A percentile compares a stretch with the other conserved stretches of the same genome.
Conservation (phyloP, 1,140 invertebrate genomes). For the Papilio polytes region DNA sequence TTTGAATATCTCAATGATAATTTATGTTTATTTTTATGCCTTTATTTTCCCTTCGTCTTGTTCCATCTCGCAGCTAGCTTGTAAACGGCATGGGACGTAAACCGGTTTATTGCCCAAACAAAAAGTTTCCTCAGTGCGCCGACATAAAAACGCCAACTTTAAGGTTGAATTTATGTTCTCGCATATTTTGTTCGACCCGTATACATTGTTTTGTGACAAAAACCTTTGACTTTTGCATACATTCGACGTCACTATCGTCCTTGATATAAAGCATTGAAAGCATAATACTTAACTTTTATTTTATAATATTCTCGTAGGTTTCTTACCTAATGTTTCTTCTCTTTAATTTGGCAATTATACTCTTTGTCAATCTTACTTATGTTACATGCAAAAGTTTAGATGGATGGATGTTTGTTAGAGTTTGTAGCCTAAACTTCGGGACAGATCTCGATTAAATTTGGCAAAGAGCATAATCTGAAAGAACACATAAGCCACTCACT, state of each 20-base stretch:
- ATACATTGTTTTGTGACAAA: constrained; percentile 33
- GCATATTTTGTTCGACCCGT: constrained; percentile 29
- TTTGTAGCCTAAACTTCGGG: too few relatives aligned
- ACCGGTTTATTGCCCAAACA: constrained; percentile 34
- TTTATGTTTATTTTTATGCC: neutral
- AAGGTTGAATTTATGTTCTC: constrained; percentile 31
- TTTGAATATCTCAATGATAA: neutral
- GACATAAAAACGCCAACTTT: constrained; percentile 34
- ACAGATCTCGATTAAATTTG: too few relatives aligned
- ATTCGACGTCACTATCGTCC: neutral
- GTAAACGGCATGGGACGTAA: constrained; percentile 31
- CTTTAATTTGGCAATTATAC: neutral
- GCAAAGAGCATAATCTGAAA: too few relatives aligned
- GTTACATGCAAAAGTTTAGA: too few relatives aligned
- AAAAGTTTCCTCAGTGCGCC: constrained; percentile 19
- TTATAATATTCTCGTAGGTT: neutral
- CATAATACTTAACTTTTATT: neutral
- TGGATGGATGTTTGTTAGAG: too few relatives aligned
- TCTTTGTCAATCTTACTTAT: neutral
- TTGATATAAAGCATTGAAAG: neutral
- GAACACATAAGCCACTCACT: too few relatives aligned
- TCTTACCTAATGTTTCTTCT: neutral
- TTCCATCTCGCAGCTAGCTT: neutral
- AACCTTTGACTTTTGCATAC: constrained; percentile 14
- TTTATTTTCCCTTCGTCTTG: constrained; percentile 13